Conservation (phyloP, 2,113 vertebrate species). For the Sturnus vulgaris region DNA sequence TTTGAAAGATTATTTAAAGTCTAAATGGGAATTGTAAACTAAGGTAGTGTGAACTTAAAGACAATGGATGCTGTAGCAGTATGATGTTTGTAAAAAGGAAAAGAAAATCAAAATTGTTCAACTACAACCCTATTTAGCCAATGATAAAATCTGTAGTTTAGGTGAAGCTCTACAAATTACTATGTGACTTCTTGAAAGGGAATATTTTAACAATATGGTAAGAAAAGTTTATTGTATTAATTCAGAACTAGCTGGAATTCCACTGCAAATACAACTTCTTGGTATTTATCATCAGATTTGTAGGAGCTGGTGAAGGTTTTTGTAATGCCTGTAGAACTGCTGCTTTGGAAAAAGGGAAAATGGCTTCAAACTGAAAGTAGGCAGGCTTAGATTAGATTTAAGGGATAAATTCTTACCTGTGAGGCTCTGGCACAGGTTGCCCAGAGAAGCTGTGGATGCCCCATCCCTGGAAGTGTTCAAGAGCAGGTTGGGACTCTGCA, state of each 20-base stretch:
- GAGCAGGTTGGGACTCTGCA: no score
- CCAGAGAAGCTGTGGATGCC: fast-evolving
- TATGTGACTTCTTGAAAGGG: not conserved
- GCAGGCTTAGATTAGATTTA: not conserved
- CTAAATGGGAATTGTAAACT: not conserved
- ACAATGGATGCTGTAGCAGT: not conserved
- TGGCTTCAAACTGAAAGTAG: not conserved
- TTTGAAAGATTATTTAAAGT: not conserved
- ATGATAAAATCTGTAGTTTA: not conserved
- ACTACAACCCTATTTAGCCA: not conserved
- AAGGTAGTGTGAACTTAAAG: not conserved
- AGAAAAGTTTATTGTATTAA: not conserved
- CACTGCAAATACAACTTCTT: not conserved
- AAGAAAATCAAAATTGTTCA: not conserved
- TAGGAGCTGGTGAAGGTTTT: not conserved
- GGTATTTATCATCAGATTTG: not conserved
- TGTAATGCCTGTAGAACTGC: not conserved
- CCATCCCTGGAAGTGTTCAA: not conserved
- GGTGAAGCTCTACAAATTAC: not conserved
- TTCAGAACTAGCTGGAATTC: not conserved
- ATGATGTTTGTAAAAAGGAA: not conserved
- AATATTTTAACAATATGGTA: not conserved
- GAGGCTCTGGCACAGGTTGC: fast-evolving
- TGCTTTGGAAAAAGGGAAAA: not conserved
- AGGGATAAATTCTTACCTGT: not conserved